Base-by-base conservation (phyloP, 2,113 vertebrate species). In the Atrichornis clamosus region DNA sequence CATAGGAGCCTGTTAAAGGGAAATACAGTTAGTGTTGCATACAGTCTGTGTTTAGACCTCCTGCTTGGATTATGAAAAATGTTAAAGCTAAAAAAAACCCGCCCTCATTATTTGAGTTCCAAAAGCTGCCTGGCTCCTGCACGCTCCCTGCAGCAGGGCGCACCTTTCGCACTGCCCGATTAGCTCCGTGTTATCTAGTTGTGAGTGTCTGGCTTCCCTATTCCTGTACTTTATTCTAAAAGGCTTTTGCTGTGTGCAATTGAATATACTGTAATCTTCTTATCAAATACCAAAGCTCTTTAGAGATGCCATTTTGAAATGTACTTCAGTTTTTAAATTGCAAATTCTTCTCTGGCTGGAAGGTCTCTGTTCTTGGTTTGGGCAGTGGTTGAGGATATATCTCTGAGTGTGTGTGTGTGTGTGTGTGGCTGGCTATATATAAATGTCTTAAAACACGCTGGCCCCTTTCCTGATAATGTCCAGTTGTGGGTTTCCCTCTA, bases 261-360 rank as follows among this genome's bases (percentile, higher is more conserved):
- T 97, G 86, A 96, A 92, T 87, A 90, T 94, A 73, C 88, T 87
- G 84, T 97, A 97, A 96, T 96, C 96, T 96, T 91, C 95, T 97
- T 96, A 96, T 96, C 96, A 95, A 90, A 90, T 93, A 64, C 76
- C 15, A 52, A 88, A 96, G 90, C 93, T 95, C 96, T 96, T 95
- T 96, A 96, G 90, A 81, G 92, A 93, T 96, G 92, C 93, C 95
- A 91, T 96, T 97, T 97, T 93, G 83, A 92, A 96, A 93, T 11
- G 3, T 74, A 84, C 86, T 94, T 90, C 5, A 13, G 69, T 72
- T 94, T 96, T 96, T 96, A 95, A 96, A 94, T 96, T 94, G 83
- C 90, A 95, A 35, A 92, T 96, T 90, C 83, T 94, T 93, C 70
- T 82, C 60, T 78, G 56, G 22, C 92, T 96, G 56, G 90, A 93